Base-by-base conservation (phyloP, 2,113 vertebrate genomes). In the Laticauda laticaudata region DNA sequence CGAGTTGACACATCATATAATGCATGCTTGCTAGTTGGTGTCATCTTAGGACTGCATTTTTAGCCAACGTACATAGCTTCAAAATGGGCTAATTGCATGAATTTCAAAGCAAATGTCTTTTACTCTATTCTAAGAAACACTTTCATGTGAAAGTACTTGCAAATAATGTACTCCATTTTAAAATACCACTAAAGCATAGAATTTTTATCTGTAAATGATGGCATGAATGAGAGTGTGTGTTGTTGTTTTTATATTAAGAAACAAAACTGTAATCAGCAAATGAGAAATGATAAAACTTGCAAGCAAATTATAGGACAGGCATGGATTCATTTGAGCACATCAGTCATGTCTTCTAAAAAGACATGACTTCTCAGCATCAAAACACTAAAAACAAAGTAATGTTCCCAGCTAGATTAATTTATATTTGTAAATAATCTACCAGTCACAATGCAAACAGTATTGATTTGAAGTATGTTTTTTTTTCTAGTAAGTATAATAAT, bases 171-270 rank as follows among this genome's bases (percentile, higher is more conserved):
- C 94, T 56, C 92, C 94, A 95, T 95, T 94, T 92, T 39, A 59
- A 93, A 87, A 4, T 15, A 39, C 21, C 51, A 45, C 18, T 89
- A 94, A 96, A 87, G 93, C 93, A 92, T 93, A 97, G 94, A 94
- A 95, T 96, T 97, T 97, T 95, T 95, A 97, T 97, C 96, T 96
- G 94, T 64, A 93, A 97, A 96, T 93, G 96, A 97, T 95, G 95
- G 97, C 69, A 97, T 92, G 95, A 96, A 96, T 96, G 96, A 97
- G 96, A 97, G 53, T 97, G 94, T 96, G 95, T 93, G 95, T 96
- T 92, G 93, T 94, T 97, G 39, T 96, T 95, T 94, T 97, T 81
- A 96, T 95, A 95, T 94, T 93, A 96, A 95, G 94, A 97, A 97
- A 96, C 94, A 95, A 97, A 93, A 96, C 90, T 92, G 94, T 91